Evolutionary conservation across 2,888 invertebrate genomes (phyloP).

Genomic region (Trisateles emortualis): DNA sequence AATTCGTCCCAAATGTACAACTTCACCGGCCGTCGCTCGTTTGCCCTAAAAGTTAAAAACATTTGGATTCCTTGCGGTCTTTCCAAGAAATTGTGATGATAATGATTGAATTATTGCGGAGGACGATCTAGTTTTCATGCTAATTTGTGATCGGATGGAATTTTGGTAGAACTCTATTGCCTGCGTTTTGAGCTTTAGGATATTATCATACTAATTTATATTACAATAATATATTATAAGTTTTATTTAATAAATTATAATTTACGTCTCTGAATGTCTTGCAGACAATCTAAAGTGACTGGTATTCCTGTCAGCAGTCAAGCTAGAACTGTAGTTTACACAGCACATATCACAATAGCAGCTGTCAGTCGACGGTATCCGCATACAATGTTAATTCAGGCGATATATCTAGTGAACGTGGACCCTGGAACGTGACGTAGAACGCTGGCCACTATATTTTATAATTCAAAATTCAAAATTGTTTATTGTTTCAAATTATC

Average conservation of each 20-base stretch:
- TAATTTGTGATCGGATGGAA: constrained; percentile 17
- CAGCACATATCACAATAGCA: not conserved
- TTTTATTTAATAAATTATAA: too few species aligned
- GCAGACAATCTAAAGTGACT: too few species aligned
- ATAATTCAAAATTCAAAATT: too few species aligned
- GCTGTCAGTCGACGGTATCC: not conserved
- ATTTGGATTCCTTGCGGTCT: constrained; percentile 39
- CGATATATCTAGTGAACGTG: not conserved
- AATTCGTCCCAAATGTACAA: constrained; percentile 39
- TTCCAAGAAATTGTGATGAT: constrained; percentile 29
- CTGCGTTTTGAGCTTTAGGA: not conserved
- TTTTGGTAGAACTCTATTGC: not conserved
- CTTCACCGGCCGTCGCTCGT: constrained; percentile 23
- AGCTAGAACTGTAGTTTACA: not conserved
- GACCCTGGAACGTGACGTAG: not conserved
- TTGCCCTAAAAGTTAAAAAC: constrained; percentile 44
- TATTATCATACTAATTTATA: too few species aligned
- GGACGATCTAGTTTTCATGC: constrained; percentile 30
- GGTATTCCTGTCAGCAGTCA: too few species aligned
- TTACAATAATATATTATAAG: too few species aligned
- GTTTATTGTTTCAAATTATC: too few species aligned
- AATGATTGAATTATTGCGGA: constrained; percentile 35
- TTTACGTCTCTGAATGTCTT: too few species aligned
- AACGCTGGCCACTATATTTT: not conserved
- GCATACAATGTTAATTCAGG: not conserved